Conservation (phyloP, 1,140 invertebrate species). For the Lordiphosa collinella region DNA sequence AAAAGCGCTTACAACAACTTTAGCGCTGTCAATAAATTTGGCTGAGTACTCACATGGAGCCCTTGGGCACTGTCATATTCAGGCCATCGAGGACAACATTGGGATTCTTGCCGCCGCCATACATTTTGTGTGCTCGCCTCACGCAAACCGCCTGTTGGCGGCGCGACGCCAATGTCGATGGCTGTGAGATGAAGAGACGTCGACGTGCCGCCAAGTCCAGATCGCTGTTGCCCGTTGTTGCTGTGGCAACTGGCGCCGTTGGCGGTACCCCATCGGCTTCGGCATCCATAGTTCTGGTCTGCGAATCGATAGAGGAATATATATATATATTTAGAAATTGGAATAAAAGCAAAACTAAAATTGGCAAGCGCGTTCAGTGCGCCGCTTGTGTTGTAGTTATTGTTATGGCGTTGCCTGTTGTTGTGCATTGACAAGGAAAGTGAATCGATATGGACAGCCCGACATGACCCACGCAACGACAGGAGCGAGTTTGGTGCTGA, state of each 20-base stretch:
- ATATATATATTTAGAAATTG: slow-evolving; percentile 25
- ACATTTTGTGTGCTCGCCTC: slow-evolving; percentile 89
- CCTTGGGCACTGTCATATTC: slow-evolving; percentile 94
- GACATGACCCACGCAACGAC: slow-evolving; percentile 47
- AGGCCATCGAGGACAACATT: slow-evolving; percentile 91
- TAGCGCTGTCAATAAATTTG: background rate
- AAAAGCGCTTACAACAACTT: background rate
- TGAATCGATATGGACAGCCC: slow-evolving; percentile 50
- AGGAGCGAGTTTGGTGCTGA: slow-evolving; percentile 17
- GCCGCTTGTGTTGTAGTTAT: slow-evolving; percentile 2
- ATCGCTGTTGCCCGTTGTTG: slow-evolving; percentile 50
- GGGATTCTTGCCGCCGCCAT: slow-evolving; percentile 90
- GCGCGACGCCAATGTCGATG: slow-evolving; percentile 86
- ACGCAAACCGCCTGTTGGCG: slow-evolving; percentile 91
- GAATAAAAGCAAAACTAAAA: slow-evolving; percentile 40
- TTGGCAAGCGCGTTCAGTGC: slow-evolving; percentile 37
- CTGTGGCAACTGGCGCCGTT: slow-evolving; percentile 55
- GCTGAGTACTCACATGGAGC: slow-evolving; percentile 89
- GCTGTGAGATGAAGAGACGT: slow-evolving; percentile 82
- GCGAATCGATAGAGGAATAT: slow-evolving; percentile 29
- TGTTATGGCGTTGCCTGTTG: slow-evolving; percentile 7
- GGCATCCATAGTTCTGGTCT: slow-evolving; percentile 66
- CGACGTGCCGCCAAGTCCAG: slow-evolving; percentile 71
- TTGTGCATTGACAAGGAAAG: slow-evolving; percentile 63
- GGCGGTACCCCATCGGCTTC: slow-evolving; percentile 71